Evolutionary conservation across 2,888 invertebrate genomes (phyloP).

Genomic region (Microctonus hyperodae): DNA sequence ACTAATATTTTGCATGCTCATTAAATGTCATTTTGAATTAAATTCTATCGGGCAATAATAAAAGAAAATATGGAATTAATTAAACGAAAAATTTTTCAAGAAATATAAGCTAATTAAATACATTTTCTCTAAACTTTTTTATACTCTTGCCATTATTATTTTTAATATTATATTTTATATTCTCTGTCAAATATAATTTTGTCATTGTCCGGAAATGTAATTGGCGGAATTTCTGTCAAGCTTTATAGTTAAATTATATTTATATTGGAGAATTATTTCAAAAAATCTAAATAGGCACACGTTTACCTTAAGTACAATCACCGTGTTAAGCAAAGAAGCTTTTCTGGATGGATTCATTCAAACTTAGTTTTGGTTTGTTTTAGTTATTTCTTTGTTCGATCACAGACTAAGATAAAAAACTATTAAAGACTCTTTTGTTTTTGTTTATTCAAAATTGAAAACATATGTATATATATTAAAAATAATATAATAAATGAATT

Average conservation of each 20-base stretch:
- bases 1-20: slow-evolving; percentile 35
- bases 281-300: slow-evolving; percentile 52
- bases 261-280: slow-evolving; percentile 28
- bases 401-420: slow-evolving; percentile 26
- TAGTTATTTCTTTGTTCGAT: slow-evolving; percentile 23
- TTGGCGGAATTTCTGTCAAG: neutral
- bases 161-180: neutral
- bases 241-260: neutral
- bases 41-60: neutral
- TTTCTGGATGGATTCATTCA: slow-evolving; percentile 59
- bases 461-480: neutral
- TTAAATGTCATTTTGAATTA: slow-evolving; percentile 1
- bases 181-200: neutral
- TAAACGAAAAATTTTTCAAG: neutral
- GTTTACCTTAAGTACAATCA: slow-evolving; percentile 59
- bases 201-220: neutral
- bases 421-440: slow-evolving; percentile 6
- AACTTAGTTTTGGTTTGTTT: slow-evolving; percentile 44
- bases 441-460: neutral
- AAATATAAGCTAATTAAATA: neutral
- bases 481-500: neutral
- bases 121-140: neutral
- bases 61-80: neutral
- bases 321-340: slow-evolving; percentile 56
- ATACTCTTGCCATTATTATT: neutral